Conservation (phyloP, 2,888 invertebrate genomes). For the Agonopterix subpropinquella region DNA sequence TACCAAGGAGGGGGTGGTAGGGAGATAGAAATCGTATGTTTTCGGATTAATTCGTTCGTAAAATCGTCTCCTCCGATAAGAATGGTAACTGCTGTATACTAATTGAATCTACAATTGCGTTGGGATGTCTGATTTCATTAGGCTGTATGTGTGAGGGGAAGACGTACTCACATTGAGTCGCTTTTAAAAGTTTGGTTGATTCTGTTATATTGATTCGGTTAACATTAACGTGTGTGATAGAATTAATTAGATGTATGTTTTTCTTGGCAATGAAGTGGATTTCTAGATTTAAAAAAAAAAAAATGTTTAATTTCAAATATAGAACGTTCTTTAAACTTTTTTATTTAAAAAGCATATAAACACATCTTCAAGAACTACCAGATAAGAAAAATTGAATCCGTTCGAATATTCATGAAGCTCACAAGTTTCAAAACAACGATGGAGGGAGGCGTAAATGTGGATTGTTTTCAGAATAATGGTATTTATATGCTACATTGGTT, state of each 20-base stretch:
- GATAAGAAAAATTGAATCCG: not conserved
- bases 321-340: no score
- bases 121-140: slow-evolving; percentile 72
- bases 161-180: not conserved
- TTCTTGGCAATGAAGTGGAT: no score
- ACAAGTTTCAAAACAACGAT: slow-evolving; percentile 44
- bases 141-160: slow-evolving; percentile 39
- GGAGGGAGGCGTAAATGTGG: slow-evolving; percentile 49
- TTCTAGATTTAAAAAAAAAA: no score
- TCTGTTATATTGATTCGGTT: no score
- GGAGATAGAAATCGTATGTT: slow-evolving; percentile 73
- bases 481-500: slow-evolving; percentile 75
- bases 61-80: slow-evolving; percentile 74
- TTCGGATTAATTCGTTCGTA: slow-evolving; percentile 76
- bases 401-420: slow-evolving; percentile 41
- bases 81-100: slow-evolving; percentile 72
- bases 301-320: no score
- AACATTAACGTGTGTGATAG: no score
- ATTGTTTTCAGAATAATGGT: slow-evolving; percentile 72
- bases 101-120: slow-evolving; percentile 74
- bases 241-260: no score
- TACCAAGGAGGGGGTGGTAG: slow-evolving; percentile 44
- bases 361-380: not conserved
- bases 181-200: no score
- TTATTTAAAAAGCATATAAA: not conserved